phyloP scores from a whole-genome alignment of 1,140 invertebrate species.

The Spodoptera litura region DNA sequence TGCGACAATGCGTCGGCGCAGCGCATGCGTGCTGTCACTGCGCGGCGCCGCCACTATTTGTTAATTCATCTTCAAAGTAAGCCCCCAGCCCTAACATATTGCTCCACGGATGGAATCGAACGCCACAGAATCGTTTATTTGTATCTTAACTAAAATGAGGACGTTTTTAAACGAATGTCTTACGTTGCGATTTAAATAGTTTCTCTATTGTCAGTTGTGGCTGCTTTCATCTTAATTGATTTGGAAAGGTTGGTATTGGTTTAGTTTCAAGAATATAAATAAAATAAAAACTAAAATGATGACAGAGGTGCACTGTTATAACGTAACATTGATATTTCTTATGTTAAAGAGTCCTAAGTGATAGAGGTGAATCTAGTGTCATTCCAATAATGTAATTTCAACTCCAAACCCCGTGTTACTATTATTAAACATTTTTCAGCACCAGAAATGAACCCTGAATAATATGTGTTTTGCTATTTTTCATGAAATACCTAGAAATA shows the following conservation, averaged over 20 bases:
- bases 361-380: too few species aligned
- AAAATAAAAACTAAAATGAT: neutral
- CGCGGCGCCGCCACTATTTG: constrained; percentile 66
- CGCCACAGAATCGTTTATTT: constrained; percentile 67
- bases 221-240: constrained; percentile 19
- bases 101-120: constrained; percentile 65
- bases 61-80: constrained; percentile 79
- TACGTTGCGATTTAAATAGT: constrained; percentile 59
- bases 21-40: constrained; percentile 61
- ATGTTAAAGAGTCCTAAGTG: too few species aligned
- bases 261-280: neutral
- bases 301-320: neutral
- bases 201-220: constrained; percentile 42
- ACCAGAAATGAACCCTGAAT: too few species aligned
- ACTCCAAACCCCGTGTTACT: too few species aligned
- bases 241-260: neutral
- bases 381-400: too few species aligned
- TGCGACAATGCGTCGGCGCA: constrained; percentile 70
- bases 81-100: constrained; percentile 63
- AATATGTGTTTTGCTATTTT: too few species aligned
- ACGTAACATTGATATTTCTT: neutral
- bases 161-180: constrained; percentile 69
- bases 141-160: constrained; percentile 65
- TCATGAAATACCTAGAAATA: too few species aligned
- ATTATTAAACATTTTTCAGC: too few species aligned